Percentiles rank a stretch among this genome's conserved stretches.
Conservation (phyloP, 1,140 invertebrate genomes). For the Tetragnatha versicolor region DNA sequence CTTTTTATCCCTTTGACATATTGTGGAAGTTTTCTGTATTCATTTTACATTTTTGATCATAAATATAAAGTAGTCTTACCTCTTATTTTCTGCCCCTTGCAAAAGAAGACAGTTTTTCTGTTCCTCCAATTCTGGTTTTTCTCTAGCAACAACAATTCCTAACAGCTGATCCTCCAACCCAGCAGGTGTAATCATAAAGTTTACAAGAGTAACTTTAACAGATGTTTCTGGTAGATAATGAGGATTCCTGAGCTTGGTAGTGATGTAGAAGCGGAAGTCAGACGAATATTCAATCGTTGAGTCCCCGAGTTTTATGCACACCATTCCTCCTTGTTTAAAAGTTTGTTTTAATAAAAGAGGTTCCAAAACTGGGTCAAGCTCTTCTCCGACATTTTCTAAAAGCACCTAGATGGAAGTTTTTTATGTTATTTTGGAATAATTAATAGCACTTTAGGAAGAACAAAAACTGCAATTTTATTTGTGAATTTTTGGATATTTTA, state of each 20-base stretch:
- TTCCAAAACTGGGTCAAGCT: constrained; percentile 69
- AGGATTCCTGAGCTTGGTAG: constrained; percentile 67
- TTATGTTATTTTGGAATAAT: no score
- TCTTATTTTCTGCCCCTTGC: constrained; percentile 68
- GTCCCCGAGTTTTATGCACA: constrained; percentile 69
- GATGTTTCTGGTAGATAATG: constrained; percentile 69
- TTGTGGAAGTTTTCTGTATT: no score
- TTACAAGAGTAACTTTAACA: constrained; percentile 69
- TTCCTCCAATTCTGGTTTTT: constrained; percentile 69
- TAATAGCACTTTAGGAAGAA: no score
- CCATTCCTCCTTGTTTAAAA: constrained; percentile 69
- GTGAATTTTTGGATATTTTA: no score
- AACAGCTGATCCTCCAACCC: constrained; percentile 69
- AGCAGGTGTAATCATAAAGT: constrained; percentile 70
- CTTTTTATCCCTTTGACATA: no score
- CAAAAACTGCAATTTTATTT: no score
- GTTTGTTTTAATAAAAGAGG: constrained; percentile 69
- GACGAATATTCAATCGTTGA: constrained; percentile 80
- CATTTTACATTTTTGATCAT: no score
- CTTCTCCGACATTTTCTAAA: constrained; percentile 67
- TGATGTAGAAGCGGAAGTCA: constrained; percentile 73
- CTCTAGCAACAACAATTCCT: constrained; percentile 69
- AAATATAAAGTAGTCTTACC: constrained; percentile 57
- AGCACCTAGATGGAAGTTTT: constrained; percentile 62
- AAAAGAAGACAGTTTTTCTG: constrained; percentile 69